Evolutionary conservation across 2,888 invertebrate species (phyloP).

Genomic region (Parapristionchus giblindavisi): DNA sequence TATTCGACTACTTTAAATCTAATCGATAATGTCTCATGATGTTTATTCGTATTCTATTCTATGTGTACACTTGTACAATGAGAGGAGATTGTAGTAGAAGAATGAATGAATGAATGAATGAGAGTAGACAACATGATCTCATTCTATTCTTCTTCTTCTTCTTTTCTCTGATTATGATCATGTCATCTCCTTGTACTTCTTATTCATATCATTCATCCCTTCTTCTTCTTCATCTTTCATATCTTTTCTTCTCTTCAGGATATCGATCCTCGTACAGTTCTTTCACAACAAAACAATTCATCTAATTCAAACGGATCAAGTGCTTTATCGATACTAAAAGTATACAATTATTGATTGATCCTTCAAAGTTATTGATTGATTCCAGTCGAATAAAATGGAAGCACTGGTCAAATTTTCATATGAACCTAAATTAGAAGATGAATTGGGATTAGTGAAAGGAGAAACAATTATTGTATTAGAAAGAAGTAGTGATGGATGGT

Average conservation of each 20-base stretch:
- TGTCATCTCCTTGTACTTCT: not conserved
- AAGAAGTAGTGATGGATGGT: constrained; percentile 99
- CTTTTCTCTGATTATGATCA: no score
- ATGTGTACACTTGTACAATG: no score
- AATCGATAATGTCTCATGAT: no score
- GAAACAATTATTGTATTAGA: constrained; percentile 92
- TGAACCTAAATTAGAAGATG: constrained; percentile 91
- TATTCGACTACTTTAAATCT: no score
- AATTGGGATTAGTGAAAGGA: constrained; percentile 91
- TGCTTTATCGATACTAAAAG: constrained; percentile 10
- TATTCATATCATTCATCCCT: constrained; percentile 5
- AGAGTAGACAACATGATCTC: no score
- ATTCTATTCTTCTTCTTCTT: no score
- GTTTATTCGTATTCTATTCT: no score
- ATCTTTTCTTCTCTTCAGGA: constrained; percentile 69
- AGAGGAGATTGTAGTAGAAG: no score
- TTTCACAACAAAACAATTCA: constrained; percentile 13
- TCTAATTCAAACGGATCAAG: constrained; percentile 8
- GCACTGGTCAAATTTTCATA: constrained; percentile 89
- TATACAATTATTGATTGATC: constrained; percentile 33
- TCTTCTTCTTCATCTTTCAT: not conserved
- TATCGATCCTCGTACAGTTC: constrained; percentile 34
- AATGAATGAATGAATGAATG: no score
- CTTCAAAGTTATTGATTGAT: not conserved
- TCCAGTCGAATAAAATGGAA: constrained; percentile 37